Evolutionary conservation across 2,888 invertebrate genomes (phyloP).

Genomic region (Tribolium freemani): DNA sequence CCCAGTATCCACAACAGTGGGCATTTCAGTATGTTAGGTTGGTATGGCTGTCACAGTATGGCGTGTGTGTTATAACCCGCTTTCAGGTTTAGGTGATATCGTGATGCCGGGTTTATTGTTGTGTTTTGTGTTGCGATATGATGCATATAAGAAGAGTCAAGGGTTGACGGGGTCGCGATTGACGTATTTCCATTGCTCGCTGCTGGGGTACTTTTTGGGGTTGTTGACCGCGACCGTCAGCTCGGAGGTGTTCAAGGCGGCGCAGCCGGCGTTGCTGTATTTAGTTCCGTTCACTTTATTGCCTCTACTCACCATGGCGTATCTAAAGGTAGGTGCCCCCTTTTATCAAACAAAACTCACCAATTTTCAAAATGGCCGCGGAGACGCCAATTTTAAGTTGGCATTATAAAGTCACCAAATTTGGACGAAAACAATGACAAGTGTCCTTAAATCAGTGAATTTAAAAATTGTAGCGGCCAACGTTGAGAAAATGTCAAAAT

Average conservation of each 20-base stretch:
- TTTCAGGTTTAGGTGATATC: slow-evolving; percentile 79
- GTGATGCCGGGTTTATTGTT: slow-evolving; percentile 96
- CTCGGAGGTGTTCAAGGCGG: slow-evolving; percentile 98
- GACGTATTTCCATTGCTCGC: slow-evolving; percentile 98
- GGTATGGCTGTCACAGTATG: neutral
- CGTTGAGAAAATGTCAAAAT: neutral
- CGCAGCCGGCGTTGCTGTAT: slow-evolving; percentile 97
- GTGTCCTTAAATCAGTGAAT: too few species aligned
- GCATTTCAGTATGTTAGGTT: slow-evolving; percentile 94
- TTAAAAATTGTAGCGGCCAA: neutral
- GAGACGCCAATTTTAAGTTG: neutral
- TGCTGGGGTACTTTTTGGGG: slow-evolving; percentile 96
- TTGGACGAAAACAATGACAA: too few species aligned
- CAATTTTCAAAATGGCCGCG: neutral
- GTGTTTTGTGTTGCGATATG: slow-evolving; percentile 97
- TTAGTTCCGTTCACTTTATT: slow-evolving; percentile 97
- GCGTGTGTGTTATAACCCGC: neutral
- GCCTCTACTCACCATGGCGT: slow-evolving; percentile 97
- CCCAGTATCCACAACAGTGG: slow-evolving; percentile 97
- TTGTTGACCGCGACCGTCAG: slow-evolving; percentile 97
- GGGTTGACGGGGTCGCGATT: slow-evolving; percentile 74
- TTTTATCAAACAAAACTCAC: too few species aligned
- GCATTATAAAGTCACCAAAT: neutral
- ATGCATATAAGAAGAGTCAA: slow-evolving; percentile 96
- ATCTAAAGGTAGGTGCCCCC: slow-evolving; percentile 84